Evolutionary conservation across 2,113 vertebrate genomes (phyloP), one percentile per base, ranked within the genome.

Genomic region (Sceloporus undulatus): DNA sequence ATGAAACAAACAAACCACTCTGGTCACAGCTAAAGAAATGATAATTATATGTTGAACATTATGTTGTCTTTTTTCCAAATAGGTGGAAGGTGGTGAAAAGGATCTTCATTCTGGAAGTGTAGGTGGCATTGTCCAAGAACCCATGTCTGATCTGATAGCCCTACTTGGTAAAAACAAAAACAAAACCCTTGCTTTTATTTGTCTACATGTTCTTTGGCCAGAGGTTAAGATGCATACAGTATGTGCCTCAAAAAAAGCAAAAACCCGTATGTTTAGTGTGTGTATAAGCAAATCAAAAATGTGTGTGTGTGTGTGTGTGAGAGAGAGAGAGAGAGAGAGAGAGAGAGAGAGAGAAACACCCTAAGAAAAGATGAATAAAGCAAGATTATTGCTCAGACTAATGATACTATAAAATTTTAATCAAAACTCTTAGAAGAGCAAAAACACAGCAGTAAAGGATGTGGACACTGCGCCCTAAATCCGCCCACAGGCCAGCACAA

Each of bases 101-200:
- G 97, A 97, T 89, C 95, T 97, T 82, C 97, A 98, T 88, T 98
- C 97, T 0, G 97, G 97, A 82, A 96, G 96, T 18, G 97, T 95
- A 74, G 97, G 97, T 65, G 97, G 97, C 71, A 96, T 97, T 87
- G 84, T 97, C 23, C 92, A 97, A 0, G 97, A 98, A 81, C 96
- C 96, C 0, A 95, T 98, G 97, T 92, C 38, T 0, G 97, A 98
- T 78, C 70, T 98, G 91, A 92, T 97, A 7, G 95, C 96, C 65
- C 95, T 98, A 68, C 96, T 97, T 1, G 97, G 97, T 98, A 95
- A 97, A 54, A 77, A 23, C 27, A 14, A 68, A 68, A 79, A n/a
- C 0, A 8, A 70, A 48, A 48, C 5, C 2, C 48, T 74, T 0
- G 0, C 9, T 0, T 74, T 19, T 84, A 1, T 10, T 80, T 91